phyloP scores from a whole-genome alignment of 2,113 vertebrate species.

The Genyomyrus donnyi region DNA sequence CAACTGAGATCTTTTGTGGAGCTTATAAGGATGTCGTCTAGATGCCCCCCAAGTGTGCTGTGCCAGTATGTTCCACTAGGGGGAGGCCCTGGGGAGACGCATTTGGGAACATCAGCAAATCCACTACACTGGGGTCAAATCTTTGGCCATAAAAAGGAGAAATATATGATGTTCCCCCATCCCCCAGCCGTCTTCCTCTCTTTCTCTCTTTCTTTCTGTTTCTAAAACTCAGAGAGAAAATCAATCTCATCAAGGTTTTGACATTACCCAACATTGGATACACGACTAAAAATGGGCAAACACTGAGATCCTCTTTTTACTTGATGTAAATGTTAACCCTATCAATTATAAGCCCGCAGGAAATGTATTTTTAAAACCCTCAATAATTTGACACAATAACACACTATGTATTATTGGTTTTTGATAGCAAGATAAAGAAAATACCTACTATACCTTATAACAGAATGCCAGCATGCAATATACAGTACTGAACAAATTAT shows the following conservation, averaged over 20 bases:
- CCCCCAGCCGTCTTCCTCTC: neutral
- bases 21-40: neutral
- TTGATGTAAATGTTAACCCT: neutral
- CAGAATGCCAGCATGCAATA: neutral
- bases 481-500: neutral
- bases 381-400: neutral
- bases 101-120: neutral
- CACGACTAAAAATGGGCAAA: neutral
- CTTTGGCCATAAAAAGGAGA: neutral
- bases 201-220: no score
- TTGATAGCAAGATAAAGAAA: neutral
- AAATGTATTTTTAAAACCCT: constrained; percentile 2
- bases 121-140: neutral
- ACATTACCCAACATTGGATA: neutral
- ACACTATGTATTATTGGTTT: neutral
- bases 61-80: neutral
- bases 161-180: neutral
- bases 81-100: neutral
- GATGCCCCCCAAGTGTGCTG: neutral
- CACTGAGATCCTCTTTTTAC: neutral
- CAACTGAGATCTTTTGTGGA: neutral
- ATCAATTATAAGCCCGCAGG: neutral
- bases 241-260: neutral
- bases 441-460: neutral
- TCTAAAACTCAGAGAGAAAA: neutral